Conservation (phyloP, 2,797 vertebrate genomes). For the Oreochromis mossambicus region DNA sequence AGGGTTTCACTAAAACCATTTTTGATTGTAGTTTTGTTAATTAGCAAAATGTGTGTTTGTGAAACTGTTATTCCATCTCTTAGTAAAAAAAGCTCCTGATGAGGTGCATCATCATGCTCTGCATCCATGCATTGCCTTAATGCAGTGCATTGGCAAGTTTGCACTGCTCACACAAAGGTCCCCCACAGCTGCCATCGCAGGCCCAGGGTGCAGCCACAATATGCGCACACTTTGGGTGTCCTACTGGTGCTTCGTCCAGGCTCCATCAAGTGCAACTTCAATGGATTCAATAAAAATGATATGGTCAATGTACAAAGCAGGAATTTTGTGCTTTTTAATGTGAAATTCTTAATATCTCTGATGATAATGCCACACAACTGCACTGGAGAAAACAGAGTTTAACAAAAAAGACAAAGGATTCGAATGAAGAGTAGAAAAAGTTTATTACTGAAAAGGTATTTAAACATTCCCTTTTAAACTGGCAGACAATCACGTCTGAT, state of each 20-base stretch:
- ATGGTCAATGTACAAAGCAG: neutral
- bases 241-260: accelerated
- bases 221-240: accelerated
- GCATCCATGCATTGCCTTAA: accelerated
- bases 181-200: accelerated
- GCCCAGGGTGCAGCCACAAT: neutral
- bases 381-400: neutral
- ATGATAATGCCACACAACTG: accelerated
- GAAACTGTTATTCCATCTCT: neutral
- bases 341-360: neutral
- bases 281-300: neutral
- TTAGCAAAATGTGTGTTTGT: neutral
- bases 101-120: neutral
- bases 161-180: neutral
- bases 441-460: constrained; percentile 68
- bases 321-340: neutral
- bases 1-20: neutral
- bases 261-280: neutral
- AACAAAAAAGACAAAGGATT: neutral
- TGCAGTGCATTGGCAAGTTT: neutral
- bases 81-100: neutral
- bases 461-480: constrained; percentile 54
- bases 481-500: constrained; percentile 51
- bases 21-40: neutral
- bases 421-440: constrained; percentile 54